Conservation (phyloP, 1,140 invertebrate genomes). For the Araneus ventricosus region DNA sequence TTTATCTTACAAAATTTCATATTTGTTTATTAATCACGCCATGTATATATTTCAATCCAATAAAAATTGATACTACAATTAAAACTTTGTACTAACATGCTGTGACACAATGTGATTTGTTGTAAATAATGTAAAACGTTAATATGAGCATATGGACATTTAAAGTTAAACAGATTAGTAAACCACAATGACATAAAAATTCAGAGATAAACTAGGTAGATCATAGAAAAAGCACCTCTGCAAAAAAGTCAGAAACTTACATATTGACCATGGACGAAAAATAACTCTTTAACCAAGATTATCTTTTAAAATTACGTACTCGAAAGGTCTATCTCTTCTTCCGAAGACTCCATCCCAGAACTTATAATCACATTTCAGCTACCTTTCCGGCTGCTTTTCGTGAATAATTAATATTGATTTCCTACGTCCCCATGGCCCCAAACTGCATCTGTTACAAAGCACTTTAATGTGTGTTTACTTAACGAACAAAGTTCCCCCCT, state of each 20-base stretch:
- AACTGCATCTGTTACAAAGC: constrained; percentile 62
- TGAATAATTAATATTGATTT: constrained; percentile 74
- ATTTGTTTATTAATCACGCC: background rate
- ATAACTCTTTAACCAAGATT: background rate
- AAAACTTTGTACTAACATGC: background rate
- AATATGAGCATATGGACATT: too few species aligned
- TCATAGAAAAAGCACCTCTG: background rate
- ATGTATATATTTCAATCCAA: background rate
- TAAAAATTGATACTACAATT: background rate
- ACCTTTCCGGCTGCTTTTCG: constrained; percentile 61
- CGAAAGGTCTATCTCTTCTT: background rate
- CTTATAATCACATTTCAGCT: constrained; percentile 73
- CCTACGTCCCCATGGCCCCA: constrained; percentile 8
- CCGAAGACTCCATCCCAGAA: background rate
- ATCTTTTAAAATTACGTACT: constrained; percentile 54
- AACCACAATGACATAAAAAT: too few species aligned
- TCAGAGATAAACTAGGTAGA: too few species aligned
- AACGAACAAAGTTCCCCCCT: constrained; percentile 60
- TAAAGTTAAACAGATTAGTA: too few species aligned
- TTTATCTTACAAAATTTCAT: too few species aligned
- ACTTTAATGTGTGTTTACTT: constrained; percentile 73
- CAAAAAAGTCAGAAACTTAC: background rate
- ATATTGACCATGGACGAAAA: constrained; percentile 14
- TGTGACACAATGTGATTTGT: background rate
- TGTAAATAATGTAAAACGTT: too few species aligned